These are phyloP conservation scores for Criorhina ranunculi DNA, from an alignment of 2,888 invertebrate genomes.

Conservation along the genomic window DNA sequence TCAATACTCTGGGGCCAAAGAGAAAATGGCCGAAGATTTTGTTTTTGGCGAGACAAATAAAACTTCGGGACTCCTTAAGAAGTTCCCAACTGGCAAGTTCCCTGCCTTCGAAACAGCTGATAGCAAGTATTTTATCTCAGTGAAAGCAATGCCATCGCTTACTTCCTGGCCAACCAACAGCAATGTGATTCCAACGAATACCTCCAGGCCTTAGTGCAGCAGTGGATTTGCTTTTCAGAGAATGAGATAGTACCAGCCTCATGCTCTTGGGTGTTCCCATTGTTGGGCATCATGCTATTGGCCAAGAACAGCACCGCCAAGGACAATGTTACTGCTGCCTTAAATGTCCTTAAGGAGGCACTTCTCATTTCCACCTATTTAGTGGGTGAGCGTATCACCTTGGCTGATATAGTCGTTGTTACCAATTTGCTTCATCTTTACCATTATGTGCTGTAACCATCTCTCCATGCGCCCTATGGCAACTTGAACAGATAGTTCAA, in stretches of 20 bases:
- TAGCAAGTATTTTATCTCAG: constrained; percentile 92
- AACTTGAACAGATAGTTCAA: constrained; percentile 97
- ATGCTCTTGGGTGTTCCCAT: constrained; percentile 98
- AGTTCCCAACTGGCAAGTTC: no score
- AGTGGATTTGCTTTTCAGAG: constrained; percentile 98
- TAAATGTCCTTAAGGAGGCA: constrained; percentile 90
- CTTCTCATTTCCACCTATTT: constrained; percentile 94
- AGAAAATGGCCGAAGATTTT: constrained; percentile 93
- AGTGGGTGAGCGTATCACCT: constrained; percentile 96
- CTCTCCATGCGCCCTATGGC: constrained; percentile 87
- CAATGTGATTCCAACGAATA: constrained; percentile 91
- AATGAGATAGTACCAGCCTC: constrained; percentile 96
- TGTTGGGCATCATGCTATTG: constrained; percentile 95
- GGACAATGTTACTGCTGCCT: no score
- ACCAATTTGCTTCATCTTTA: constrained; percentile 94
- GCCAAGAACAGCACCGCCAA: no score
- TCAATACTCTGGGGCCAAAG: constrained; percentile 95
- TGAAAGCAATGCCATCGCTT: constrained; percentile 98
- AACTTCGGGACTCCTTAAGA: no score
- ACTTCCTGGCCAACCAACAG: constrained; percentile 93
- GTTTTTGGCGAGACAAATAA: no score
- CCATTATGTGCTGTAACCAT: constrained; percentile 90
- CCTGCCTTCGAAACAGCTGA: no score
- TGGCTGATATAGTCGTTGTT: constrained; percentile 97
- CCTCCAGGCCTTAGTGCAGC: constrained; percentile 93